Conservation (phyloP, 1,140 invertebrate species). For the Hirudo medicinalis region DNA sequence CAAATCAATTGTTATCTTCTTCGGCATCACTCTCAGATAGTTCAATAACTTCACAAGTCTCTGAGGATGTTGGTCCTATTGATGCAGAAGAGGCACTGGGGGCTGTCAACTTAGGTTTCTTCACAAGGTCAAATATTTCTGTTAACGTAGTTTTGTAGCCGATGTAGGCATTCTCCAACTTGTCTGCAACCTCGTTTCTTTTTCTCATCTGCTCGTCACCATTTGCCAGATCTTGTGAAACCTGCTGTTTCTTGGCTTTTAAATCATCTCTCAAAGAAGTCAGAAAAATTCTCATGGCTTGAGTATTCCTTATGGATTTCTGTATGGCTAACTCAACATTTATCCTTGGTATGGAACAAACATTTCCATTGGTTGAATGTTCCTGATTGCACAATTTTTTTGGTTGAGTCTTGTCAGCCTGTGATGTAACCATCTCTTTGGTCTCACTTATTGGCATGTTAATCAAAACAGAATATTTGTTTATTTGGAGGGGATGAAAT, state of each 20-base stretch:
- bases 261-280: slow-evolving; percentile 5
- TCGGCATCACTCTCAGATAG: not conserved
- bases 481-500: too few species aligned
- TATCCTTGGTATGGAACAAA: too few species aligned
- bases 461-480: too few species aligned
- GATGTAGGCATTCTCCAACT: not conserved
- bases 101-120: too few species aligned
- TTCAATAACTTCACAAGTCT: not conserved
- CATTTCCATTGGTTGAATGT: too few species aligned
- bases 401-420: too few species aligned
- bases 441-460: too few species aligned
- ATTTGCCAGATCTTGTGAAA: not conserved
- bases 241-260: not conserved
- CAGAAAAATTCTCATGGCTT: not conserved
- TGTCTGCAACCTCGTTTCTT: not conserved
- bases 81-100: too few species aligned
- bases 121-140: not conserved
- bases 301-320: not conserved
- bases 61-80: too few species aligned
- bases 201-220: not conserved
- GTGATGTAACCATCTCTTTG: too few species aligned
- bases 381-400: too few species aligned
- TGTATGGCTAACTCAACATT: not conserved
- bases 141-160: slow-evolving; percentile 1
- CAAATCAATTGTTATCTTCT: not conserved